A percentile compares a stretch with the other conserved stretches of the same genome.
phyloP scores from a whole-genome alignment of 2,888 invertebrate species.

The Trichopria drosophilae region DNA sequence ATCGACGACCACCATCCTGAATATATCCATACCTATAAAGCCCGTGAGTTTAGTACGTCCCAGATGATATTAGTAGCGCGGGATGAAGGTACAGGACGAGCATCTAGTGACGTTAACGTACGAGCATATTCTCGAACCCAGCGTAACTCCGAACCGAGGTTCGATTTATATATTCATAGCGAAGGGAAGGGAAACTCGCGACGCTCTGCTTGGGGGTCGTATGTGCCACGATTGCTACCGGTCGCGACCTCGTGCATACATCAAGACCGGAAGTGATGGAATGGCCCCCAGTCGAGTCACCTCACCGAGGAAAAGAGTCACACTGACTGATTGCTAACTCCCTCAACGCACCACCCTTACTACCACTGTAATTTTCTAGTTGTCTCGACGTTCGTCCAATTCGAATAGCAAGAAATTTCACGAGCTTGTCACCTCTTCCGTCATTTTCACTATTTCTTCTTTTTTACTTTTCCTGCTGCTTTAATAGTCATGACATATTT shows the following conservation, averaged over 20 bases:
- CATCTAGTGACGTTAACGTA: constrained; percentile 47
- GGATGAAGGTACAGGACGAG: constrained; percentile 36
- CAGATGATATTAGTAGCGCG: constrained; percentile 38
- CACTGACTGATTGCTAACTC: constrained; percentile 56
- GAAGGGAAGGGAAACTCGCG: constrained; percentile 23
- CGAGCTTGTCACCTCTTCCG: not conserved
- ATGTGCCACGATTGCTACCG: constrained; percentile 52
- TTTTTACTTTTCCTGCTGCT: constrained; percentile 12
- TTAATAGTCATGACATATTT: no score
- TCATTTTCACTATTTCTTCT: not conserved
- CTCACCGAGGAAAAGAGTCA: constrained; percentile 45
- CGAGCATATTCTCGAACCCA: constrained; percentile 33
- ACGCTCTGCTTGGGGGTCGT: constrained; percentile 40
- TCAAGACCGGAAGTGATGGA: constrained; percentile 55
- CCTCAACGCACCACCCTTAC: constrained; percentile 27
- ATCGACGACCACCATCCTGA: no score
- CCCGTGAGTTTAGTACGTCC: constrained; percentile 36
- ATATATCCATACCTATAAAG: no score
- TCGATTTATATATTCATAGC: constrained; percentile 57
- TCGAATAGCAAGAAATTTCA: not conserved
- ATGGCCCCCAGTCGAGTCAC: constrained; percentile 51
- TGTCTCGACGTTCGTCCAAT: constrained; percentile 3
- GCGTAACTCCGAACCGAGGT: constrained; percentile 38
- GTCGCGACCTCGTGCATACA: constrained; percentile 56
- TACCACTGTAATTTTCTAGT: constrained; percentile 16